Conservation (phyloP, 2,113 vertebrate species). For the Pluvialis apricaria region DNA sequence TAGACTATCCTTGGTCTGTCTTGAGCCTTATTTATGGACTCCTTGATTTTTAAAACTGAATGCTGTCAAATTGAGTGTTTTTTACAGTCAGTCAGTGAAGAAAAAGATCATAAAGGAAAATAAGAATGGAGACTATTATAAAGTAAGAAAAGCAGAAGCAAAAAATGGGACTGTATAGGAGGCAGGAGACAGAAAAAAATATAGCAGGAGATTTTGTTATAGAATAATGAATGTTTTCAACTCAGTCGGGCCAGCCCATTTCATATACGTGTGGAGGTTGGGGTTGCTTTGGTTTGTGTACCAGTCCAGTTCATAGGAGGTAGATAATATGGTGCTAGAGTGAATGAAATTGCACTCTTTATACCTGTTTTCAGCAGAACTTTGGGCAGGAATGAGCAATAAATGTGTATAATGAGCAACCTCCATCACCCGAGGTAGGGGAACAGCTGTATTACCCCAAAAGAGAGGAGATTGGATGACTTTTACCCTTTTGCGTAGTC, state of each 20-base stretch:
- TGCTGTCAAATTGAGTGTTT: neutral
- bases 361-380: neutral
- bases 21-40: constrained; percentile 5
- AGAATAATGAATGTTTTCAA: neutral
- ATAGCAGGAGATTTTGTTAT: neutral
- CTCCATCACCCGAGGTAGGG: neutral
- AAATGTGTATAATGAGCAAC: neutral
- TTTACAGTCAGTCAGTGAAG: neutral
- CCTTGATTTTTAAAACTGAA: neutral
- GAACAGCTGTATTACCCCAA: neutral
- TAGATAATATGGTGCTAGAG: neutral
- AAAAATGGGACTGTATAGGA: neutral
- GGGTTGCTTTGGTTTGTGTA: neutral
- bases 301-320: neutral
- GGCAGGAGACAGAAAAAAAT: neutral
- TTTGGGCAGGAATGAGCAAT: neutral
- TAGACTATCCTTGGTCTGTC: neutral
- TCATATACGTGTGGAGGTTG: neutral
- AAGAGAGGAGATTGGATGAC: neutral
- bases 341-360: neutral
- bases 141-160: neutral
- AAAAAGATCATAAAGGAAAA: neutral
- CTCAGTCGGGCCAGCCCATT: neutral
- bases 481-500: neutral
- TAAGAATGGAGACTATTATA: neutral